Conservation (phyloP, 1,140 invertebrate genomes). For the Asobara japonica region DNA sequence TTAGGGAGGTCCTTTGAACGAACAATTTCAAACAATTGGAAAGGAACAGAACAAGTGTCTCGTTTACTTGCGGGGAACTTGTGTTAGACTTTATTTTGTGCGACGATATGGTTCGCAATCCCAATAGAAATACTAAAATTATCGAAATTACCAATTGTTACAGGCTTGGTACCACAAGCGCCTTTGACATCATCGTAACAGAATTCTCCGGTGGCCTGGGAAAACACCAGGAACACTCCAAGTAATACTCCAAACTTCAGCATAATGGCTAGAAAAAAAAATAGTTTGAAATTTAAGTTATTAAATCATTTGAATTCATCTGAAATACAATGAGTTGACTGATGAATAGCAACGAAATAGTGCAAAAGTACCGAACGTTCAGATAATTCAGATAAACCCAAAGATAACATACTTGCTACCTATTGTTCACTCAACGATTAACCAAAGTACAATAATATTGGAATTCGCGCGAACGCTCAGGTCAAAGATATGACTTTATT, state of each 20-base stretch:
- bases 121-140: slow-evolving; percentile 29
- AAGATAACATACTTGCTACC: neutral
- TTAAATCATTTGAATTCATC: too few relatives aligned
- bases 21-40: too few relatives aligned
- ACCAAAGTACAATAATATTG: neutral
- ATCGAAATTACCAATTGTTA: slow-evolving; percentile 52
- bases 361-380: too few relatives aligned
- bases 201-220: slow-evolving; percentile 63
- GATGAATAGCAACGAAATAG: neutral
- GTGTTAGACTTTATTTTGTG: too few relatives aligned
- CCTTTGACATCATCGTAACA: slow-evolving; percentile 72
- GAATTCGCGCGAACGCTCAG: neutral
- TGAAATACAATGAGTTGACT: neutral
- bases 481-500: neutral
- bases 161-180: slow-evolving; percentile 66
- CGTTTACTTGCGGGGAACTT: too few relatives aligned
- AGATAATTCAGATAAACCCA: slow-evolving; percentile 7
- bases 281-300: neutral
- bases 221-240: slow-evolving; percentile 61
- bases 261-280: slow-evolving; percentile 21
- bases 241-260: slow-evolving; percentile 68
- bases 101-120: too few relatives aligned
- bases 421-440: neutral
- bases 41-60: too few relatives aligned
- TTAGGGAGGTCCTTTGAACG: too few relatives aligned